Conservation (phyloP, 2,888 invertebrate species). For the Chaetogeoica ovagalla region DNA sequence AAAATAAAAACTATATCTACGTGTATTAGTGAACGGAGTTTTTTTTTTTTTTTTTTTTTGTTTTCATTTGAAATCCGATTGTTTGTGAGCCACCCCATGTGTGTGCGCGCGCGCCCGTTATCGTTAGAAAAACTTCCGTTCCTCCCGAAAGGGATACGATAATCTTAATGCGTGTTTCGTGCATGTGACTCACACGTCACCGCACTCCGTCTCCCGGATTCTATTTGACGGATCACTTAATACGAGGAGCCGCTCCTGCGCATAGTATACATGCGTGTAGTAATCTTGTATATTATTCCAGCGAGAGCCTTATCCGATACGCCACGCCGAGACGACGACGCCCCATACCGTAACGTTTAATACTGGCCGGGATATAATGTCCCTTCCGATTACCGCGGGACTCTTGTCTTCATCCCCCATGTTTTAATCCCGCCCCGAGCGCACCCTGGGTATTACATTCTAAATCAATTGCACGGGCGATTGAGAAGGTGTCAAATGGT, state of each 20-base stretch:
- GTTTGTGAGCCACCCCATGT: slow-evolving; percentile 14
- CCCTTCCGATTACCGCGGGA: slow-evolving; percentile 19
- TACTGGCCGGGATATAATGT: slow-evolving; percentile 17
- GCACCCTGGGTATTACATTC: slow-evolving; percentile 14
- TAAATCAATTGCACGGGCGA: slow-evolving; percentile 36
- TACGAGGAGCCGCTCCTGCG: background rate
- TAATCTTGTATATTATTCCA: slow-evolving; percentile 48
- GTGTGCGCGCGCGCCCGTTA: background rate
- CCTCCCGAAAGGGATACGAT: slow-evolving; percentile 1
- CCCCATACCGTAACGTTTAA: slow-evolving; percentile 32
- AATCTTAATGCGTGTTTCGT: slow-evolving; percentile 33
- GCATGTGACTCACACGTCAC: slow-evolving; percentile 47
- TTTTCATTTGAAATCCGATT: slow-evolving; percentile 34
- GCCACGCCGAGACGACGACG: slow-evolving; percentile 15
- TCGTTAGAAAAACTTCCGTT: slow-evolving; percentile 7
- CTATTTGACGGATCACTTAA: slow-evolving; percentile 52
- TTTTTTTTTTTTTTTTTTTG: too few species aligned
- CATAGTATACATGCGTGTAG: background rate
- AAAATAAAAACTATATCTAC: slow-evolving; percentile 23
- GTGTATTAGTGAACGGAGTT: background rate
- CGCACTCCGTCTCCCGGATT: slow-evolving; percentile 7
- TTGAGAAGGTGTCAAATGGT: slow-evolving; percentile 31
- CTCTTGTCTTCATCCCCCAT: slow-evolving; percentile 8
- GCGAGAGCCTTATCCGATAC: slow-evolving; percentile 43
- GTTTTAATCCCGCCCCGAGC: slow-evolving; percentile 34